Conservation (phyloP, 2,888 invertebrate species). For the Camponotus fellah region DNA sequence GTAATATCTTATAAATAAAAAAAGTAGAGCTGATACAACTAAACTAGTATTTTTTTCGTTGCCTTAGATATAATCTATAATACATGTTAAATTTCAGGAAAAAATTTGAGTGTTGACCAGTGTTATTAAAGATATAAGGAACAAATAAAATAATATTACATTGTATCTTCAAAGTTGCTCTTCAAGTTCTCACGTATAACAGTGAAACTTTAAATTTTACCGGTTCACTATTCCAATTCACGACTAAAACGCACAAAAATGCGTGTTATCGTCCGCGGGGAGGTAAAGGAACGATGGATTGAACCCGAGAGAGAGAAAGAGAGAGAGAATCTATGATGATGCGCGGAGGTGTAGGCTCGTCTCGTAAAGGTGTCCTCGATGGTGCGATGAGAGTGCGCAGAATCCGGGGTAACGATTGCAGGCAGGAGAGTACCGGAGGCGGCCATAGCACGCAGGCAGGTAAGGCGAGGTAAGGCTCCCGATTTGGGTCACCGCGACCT, state of each 20-base stretch:
- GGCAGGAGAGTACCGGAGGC: conserved; percentile 78
- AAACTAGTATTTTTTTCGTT: too few relatives aligned
- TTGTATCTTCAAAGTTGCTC: not conserved
- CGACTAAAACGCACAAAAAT: not conserved
- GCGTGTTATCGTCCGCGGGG: not conserved
- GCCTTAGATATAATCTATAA: too few relatives aligned
- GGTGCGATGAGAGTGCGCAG: conserved; percentile 80
- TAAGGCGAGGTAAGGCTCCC: conserved; percentile 75
- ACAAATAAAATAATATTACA: not conserved
- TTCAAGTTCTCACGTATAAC: not conserved
- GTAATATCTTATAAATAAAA: too few relatives aligned
- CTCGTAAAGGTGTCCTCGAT: conserved; percentile 61
- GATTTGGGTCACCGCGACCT: conserved; percentile 84
- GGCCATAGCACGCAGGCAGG: conserved; percentile 78
- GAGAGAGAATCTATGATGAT: conserved; percentile 5
- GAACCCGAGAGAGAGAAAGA: conserved; percentile 6
- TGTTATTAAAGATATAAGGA: not conserved
- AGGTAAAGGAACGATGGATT: conserved; percentile 37
- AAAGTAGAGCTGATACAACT: too few relatives aligned
- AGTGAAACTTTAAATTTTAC: not conserved
- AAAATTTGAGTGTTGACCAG: too few relatives aligned
- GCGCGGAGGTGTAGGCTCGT: conserved; percentile 19
- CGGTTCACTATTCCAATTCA: not conserved
- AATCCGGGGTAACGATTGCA: conserved; percentile 86
- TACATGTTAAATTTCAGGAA: too few relatives aligned